Percentiles rank a stretch among this genome's conserved stretches.
These are phyloP conservation scores for Vesta saturnalis DNA, from an alignment of 2,888 invertebrate species.

Conservation along the genomic window DNA sequence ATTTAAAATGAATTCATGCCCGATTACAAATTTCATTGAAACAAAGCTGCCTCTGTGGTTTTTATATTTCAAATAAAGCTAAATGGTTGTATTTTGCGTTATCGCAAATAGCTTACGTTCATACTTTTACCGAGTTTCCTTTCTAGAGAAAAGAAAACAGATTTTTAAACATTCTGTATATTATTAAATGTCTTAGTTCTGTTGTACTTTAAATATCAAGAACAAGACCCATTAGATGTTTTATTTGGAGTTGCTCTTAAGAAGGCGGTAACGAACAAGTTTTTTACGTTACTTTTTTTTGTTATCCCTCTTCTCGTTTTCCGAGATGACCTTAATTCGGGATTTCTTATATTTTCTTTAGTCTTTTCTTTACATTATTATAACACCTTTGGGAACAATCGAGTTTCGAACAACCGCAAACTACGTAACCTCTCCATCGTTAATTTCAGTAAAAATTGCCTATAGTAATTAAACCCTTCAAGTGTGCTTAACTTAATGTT, in stretches of 20 bases:
- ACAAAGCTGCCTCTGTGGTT: constrained; percentile 34
- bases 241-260: constrained; percentile 1
- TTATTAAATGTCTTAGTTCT: neutral
- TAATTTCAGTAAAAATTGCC: constrained; percentile 46
- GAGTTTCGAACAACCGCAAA: constrained; percentile 46
- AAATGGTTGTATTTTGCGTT: constrained; percentile 37
- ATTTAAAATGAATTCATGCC: constrained; percentile 48
- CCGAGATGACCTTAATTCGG: constrained; percentile 46
- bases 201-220: neutral
- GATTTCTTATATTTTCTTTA: constrained; percentile 47
- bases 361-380: constrained; percentile 46
- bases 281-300: constrained; percentile 29
- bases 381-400: constrained; percentile 53
- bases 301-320: constrained; percentile 24
- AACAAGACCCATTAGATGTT: neutral
- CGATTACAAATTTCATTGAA: constrained; percentile 34
- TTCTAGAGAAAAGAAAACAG: constrained; percentile 21
- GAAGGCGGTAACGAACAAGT: constrained; percentile 19
- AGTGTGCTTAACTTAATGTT: constrained; percentile 7
- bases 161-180: constrained; percentile 31
- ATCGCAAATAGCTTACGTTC: constrained; percentile 26
- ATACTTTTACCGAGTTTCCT: neutral
- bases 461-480: constrained; percentile 25
- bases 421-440: constrained; percentile 50
- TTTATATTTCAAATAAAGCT: constrained; percentile 36